These are phyloP conservation scores for Zaprionus gabonicus DNA, from an alignment of 1,140 invertebrate species.

Conservation along the genomic window DNA sequence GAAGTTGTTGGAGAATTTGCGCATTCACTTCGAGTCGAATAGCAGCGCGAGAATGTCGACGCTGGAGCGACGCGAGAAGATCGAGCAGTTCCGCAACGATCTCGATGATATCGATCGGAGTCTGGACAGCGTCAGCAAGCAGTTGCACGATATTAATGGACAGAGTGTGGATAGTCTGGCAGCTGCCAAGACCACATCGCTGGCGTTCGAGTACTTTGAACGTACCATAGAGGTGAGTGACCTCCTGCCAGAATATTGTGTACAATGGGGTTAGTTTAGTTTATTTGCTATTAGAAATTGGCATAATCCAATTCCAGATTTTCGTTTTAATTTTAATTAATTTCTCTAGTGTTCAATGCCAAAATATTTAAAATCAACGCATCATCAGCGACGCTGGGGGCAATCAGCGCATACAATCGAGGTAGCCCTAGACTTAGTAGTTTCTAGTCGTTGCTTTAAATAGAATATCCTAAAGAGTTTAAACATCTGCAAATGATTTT, in stretches of 20 bases:
- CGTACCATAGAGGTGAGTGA: conserved; percentile 90
- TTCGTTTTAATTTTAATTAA: conserved; percentile 38
- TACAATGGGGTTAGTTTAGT: neutral
- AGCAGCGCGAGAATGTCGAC: conserved; percentile 87
- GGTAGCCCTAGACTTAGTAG: conserved; percentile 51
- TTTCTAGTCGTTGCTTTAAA: neutral
- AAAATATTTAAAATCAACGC: conserved; percentile 72
- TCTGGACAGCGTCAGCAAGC: conserved; percentile 88
- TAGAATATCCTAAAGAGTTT: neutral
- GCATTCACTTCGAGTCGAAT: conserved; percentile 83
- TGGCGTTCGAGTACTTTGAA: conserved; percentile 91
- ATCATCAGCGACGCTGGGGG: conserved; percentile 79
- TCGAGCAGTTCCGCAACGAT: conserved; percentile 87
- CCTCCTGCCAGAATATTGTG: conserved; percentile 1
- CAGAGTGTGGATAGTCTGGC: conserved; percentile 90
- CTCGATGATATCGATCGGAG: conserved; percentile 90
- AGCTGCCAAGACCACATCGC: conserved; percentile 88
- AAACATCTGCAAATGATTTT: conserved; percentile 6
- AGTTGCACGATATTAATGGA: conserved; percentile 87
- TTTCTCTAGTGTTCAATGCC: conserved; percentile 83
- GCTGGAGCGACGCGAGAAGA: conserved; percentile 87
- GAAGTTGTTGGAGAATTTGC: conserved; percentile 86
- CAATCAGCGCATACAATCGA: conserved; percentile 68
- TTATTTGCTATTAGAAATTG: neutral
- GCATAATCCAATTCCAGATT: conserved; percentile 6